Conservation (phyloP, 1,140 invertebrate genomes). For the Manduca sexta region DNA sequence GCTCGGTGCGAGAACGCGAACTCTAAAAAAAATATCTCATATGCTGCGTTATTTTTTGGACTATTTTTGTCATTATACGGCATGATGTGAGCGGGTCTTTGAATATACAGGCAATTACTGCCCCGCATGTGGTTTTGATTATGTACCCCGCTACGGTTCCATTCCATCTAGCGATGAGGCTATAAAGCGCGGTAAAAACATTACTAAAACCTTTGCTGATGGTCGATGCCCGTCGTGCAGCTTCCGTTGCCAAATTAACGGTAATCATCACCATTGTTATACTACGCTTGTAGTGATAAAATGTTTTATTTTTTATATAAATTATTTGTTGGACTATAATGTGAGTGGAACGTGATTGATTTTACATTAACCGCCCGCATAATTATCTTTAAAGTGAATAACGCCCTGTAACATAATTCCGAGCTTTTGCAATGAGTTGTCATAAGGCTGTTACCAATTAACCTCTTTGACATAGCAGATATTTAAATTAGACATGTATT, state of each 20-base stretch:
- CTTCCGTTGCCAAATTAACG: conserved; percentile 69
- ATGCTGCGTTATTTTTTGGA: conserved; percentile 69
- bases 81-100: conserved; percentile 69
- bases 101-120: conserved; percentile 71
- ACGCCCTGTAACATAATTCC: no score
- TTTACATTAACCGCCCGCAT: no score
- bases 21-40: conserved; percentile 70
- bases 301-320: background rate
- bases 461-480: no score
- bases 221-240: conserved; percentile 56
- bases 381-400: no score
- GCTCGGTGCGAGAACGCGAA: conserved; percentile 66
- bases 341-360: no score
- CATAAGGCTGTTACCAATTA: no score
- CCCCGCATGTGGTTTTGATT: conserved; percentile 71
- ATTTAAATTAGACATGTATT: no score
- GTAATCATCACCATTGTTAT: conserved; percentile 46
- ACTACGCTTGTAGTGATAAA: conserved; percentile 11
- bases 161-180: conserved; percentile 65
- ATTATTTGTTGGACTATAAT: no score
- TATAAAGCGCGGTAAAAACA: conserved; percentile 59
- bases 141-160: conserved; percentile 60
- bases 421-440: no score
- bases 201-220: conserved; percentile 58
- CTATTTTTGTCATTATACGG: conserved; percentile 73